phyloP scores from a whole-genome alignment of 2,797 vertebrate genomes.

The Taenioides sp. region DNA sequence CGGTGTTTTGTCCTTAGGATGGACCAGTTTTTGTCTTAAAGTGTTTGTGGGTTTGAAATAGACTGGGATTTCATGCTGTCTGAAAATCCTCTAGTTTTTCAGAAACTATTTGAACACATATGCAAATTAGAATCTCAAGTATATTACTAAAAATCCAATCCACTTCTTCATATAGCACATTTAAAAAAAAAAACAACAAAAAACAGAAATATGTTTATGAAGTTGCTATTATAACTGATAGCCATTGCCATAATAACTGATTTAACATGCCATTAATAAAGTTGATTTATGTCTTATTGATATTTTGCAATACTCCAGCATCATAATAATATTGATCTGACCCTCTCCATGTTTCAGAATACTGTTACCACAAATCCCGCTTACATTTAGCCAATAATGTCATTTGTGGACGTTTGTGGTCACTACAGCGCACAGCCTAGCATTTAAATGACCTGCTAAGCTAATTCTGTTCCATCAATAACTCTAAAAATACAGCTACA shows the following conservation, averaged over 20 bases:
- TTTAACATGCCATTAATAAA: conserved; percentile 18
- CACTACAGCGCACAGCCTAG: background rate
- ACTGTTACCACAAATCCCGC: conserved; percentile 16
- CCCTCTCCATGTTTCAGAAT: conserved; percentile 13
- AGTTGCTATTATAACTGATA: too few species aligned
- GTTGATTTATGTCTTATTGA: conserved; percentile 33
- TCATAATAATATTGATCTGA: conserved; percentile 3
- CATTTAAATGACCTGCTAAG: conserved; percentile 29
- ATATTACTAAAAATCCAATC: background rate
- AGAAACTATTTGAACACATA: too few species aligned
- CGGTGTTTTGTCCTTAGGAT: too few species aligned
- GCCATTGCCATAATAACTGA: too few species aligned
- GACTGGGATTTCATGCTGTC: too few species aligned
- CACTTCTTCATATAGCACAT: too few species aligned
- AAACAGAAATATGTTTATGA: too few species aligned
- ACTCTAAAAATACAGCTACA: conserved; percentile 37
- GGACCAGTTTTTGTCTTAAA: too few species aligned
- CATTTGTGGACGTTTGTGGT: conserved; percentile 6
- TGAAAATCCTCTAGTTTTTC: too few species aligned
- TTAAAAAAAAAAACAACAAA: too few species aligned
- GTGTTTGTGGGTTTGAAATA: too few species aligned
- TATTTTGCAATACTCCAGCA: conserved; percentile 24
- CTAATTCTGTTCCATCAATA: conserved; percentile 24
- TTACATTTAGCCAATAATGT: conserved; percentile 14
- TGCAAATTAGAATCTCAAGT: too few species aligned